phyloP scores from a whole-genome alignment of 2,797 vertebrate genomes.

The Eulemur albifrons region DNA sequence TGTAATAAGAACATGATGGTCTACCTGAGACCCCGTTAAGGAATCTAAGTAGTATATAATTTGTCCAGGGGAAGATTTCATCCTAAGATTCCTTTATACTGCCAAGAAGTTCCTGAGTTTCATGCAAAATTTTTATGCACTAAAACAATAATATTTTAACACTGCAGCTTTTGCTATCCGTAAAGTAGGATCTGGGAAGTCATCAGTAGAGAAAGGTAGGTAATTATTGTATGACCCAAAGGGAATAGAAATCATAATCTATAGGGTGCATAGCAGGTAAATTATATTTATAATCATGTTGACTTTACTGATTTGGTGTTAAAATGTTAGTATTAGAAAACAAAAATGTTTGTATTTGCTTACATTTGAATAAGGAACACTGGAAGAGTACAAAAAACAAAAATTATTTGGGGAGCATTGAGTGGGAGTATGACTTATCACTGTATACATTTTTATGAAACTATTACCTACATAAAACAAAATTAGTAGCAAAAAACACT shows the following conservation, averaged over 20 bases:
- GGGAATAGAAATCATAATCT: background rate
- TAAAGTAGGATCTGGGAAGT: background rate
- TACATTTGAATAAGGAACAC: background rate
- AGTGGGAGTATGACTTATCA: background rate
- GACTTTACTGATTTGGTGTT: slow-evolving; percentile 15
- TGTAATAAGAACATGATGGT: background rate
- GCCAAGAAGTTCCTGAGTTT: background rate
- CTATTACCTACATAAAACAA: background rate
- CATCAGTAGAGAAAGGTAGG: background rate
- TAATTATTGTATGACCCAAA: background rate
- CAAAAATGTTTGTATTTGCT: background rate
- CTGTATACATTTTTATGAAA: background rate
- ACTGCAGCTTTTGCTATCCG: background rate
- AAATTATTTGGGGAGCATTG: background rate
- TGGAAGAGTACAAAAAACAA: background rate
- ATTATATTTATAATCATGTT: background rate
- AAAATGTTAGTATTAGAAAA: slow-evolving; percentile 7
- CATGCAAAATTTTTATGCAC: background rate
- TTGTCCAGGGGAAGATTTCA: background rate
- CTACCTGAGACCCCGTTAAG: background rate
- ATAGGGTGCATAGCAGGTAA: background rate
- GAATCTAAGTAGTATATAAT: background rate
- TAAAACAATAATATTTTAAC: background rate
- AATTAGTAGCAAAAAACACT: background rate
- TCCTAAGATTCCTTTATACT: background rate